A percentile compares a stretch with the other conserved stretches of the same genome.
Evolutionary conservation across 2,113 vertebrate species (phyloP).

Genomic region (Oryzias curvinotus): DNA sequence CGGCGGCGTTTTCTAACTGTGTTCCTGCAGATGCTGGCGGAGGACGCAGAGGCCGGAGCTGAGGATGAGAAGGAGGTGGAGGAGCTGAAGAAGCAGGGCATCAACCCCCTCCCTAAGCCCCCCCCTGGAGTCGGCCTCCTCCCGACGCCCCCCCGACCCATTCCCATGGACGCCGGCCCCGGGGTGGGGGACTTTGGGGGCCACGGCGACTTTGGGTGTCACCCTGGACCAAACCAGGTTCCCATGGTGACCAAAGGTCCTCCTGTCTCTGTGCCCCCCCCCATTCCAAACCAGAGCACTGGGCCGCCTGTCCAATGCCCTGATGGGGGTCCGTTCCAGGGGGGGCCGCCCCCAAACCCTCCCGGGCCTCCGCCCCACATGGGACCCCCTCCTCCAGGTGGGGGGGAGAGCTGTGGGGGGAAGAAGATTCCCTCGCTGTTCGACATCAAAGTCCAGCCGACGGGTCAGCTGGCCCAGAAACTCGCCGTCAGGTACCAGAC

Average conservation of each 20-base stretch:
- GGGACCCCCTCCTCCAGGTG: slow-evolving; percentile 76
- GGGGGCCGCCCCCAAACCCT: slow-evolving; percentile 71
- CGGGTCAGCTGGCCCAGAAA: slow-evolving; percentile 91
- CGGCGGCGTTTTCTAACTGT: background rate
- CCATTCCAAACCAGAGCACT: slow-evolving; percentile 52
- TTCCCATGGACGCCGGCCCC: slow-evolving; percentile 66
- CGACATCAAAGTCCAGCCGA: slow-evolving; percentile 93
- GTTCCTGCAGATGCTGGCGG: slow-evolving; percentile 85
- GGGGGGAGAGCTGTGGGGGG: slow-evolving; percentile 56
- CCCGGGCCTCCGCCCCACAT: slow-evolving; percentile 70
- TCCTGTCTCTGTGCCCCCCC: slow-evolving; percentile 46
- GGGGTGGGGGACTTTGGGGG: slow-evolving; percentile 71
- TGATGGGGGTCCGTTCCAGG: slow-evolving; percentile 73
- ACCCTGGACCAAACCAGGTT: slow-evolving; percentile 58
- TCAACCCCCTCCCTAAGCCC: slow-evolving; percentile 87
- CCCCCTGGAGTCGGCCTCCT: slow-evolving; percentile 86
- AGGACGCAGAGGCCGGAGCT: slow-evolving; percentile 91
- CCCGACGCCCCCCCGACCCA: slow-evolving; percentile 81
- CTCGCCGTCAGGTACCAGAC: slow-evolving; percentile 84
- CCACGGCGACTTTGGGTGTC: slow-evolving; percentile 48
- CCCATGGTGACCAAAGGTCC: slow-evolving; percentile 57
- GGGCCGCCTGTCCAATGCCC: slow-evolving; percentile 71
- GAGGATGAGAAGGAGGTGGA: slow-evolving; percentile 97
- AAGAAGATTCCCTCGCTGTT: slow-evolving; percentile 94
- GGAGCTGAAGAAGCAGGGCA: slow-evolving; percentile 95